phyloP scores from a whole-genome alignment of 2,797 vertebrate genomes.

The Sebastes umbrosus region DNA sequence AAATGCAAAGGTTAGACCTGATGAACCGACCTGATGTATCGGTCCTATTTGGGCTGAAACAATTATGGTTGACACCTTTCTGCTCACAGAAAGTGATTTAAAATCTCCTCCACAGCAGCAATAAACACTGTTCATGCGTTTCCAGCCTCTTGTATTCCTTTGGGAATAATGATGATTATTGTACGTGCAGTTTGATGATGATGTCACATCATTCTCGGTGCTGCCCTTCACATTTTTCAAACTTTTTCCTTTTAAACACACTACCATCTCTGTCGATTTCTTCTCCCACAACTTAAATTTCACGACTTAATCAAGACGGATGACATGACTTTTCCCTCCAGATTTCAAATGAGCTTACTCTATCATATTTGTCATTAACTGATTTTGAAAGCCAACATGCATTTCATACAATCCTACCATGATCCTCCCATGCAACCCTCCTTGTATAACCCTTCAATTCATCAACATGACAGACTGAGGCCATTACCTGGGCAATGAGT shows the following conservation, averaged over 20 bases:
- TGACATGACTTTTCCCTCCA: constrained; percentile 16
- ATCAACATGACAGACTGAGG: constrained; percentile 72
- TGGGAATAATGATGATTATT: constrained; percentile 22
- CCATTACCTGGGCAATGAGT: constrained; percentile 94
- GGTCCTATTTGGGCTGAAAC: not conserved
- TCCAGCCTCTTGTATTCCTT: not conserved
- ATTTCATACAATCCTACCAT: constrained; percentile 58
- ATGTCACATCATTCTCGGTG: constrained; percentile 10
- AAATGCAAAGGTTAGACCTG: not conserved
- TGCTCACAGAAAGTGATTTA: not conserved
- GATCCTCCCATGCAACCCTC: constrained; percentile 56
- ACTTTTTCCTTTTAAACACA: not conserved
- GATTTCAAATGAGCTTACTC: constrained; percentile 57
- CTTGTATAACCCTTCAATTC: constrained; percentile 58
- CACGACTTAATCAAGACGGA: constrained; percentile 51
- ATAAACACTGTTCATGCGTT: not conserved
- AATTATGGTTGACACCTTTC: not conserved
- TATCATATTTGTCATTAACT: constrained; percentile 60
- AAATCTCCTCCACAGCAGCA: not conserved
- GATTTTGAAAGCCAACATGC: constrained; percentile 67
- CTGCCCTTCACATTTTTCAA: constrained; percentile 19
- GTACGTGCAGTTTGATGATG: constrained; percentile 2
- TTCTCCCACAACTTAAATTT: constrained; percentile 41
- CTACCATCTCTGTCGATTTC: constrained; percentile 11
- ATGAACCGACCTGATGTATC: not conserved